These are phyloP conservation scores for Babyrousa celebensis DNA, from an alignment of 2,797 vertebrate species.

Conservation along the genomic window DNA sequence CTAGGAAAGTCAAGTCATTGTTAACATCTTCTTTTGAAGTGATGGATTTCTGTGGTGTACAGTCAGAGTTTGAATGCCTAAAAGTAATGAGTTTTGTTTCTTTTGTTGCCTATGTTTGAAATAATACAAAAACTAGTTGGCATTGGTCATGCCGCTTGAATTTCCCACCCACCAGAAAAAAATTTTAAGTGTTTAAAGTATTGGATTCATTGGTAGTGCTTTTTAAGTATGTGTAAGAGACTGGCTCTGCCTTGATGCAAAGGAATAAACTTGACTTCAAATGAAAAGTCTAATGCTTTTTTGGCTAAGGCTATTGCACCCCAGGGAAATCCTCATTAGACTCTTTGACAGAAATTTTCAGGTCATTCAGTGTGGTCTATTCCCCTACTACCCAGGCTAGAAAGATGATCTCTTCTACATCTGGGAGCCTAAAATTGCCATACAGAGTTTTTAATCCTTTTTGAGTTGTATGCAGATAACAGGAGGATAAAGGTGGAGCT, in stretches of 20 bases:
- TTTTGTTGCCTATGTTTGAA: conserved; percentile 2
- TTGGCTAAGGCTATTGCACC: not conserved
- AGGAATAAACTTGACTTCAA: not conserved
- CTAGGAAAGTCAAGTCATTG: not conserved
- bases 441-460: not conserved
- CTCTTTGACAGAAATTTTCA: not conserved
- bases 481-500: not conserved
- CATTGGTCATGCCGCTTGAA: not conserved
- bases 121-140: not conserved
- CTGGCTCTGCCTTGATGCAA: not conserved
- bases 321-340: not conserved
- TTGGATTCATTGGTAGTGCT: not conserved
- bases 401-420: not conserved
- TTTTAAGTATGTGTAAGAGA: not conserved
- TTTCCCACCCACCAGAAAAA: not conserved
- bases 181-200: conserved; percentile 23
- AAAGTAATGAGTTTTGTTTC: not conserved
- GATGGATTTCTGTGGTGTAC: not conserved
- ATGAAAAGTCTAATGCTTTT: not conserved
- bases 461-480: not conserved
- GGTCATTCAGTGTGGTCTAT: not conserved
- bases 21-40: not conserved
- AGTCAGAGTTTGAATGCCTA: not conserved
- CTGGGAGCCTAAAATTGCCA: not conserved
- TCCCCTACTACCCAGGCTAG: not conserved